Percentiles rank a stretch among this genome's conserved stretches.
These are phyloP conservation scores for Rhabdophis nuchalis DNA, from an alignment of 2,797 vertebrate species.

Conservation along the genomic window DNA sequence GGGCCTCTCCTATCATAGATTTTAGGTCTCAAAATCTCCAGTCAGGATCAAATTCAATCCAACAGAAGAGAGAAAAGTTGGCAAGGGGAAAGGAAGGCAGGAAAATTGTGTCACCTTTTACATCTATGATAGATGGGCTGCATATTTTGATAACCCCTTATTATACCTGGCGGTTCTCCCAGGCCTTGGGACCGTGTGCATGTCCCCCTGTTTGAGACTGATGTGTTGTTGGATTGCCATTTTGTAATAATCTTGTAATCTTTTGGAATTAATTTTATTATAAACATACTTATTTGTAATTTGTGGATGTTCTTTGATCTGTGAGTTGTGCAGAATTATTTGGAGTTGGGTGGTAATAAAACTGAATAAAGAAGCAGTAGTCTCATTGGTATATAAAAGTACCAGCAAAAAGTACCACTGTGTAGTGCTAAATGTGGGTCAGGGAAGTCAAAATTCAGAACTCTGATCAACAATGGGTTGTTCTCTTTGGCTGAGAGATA, in stretches of 20 bases:
- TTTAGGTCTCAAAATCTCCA: background rate
- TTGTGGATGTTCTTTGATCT: background rate
- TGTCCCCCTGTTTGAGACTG: background rate
- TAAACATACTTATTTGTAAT: background rate
- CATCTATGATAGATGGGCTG: background rate
- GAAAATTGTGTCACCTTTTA: background rate
- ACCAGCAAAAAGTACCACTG: background rate
- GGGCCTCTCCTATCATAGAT: background rate
- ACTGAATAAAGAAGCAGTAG: background rate
- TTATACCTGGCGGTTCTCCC: background rate
- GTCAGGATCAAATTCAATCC: background rate
- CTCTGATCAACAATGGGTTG: background rate
- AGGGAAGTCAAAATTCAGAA: background rate
- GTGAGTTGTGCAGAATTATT: background rate
- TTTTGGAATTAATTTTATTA: background rate
- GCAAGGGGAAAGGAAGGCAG: background rate
- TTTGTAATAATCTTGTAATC: background rate
- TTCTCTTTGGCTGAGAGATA: background rate
- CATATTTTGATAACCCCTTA: background rate
- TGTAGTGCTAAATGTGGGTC: background rate
- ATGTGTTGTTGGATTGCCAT: background rate
- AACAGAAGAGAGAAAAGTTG: background rate
- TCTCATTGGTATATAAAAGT: background rate
- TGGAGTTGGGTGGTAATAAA: background rate
- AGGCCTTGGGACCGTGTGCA: background rate